Evolutionary conservation across 2,888 invertebrate species (phyloP), one percentile per base, ranked within the genome.

Genomic region (Epinotia ramella): DNA sequence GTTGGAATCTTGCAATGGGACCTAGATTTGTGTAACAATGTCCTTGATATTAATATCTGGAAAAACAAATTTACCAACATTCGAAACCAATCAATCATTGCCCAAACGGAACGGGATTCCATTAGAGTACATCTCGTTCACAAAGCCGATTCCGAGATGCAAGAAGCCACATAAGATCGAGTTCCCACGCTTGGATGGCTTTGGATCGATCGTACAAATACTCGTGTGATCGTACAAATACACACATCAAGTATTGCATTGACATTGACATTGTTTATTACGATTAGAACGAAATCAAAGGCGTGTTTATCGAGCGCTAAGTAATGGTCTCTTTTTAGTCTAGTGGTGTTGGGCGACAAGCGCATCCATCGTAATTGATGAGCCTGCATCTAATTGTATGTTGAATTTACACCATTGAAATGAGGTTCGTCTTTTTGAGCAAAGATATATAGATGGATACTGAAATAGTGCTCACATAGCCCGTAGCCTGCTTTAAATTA

Each of bases 81-180:
- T 53, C 20, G 18, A 40, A 44, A 13, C 24, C 13, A 16, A 49
- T 24, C 49, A 49, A 49, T 49, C 65, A 49, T 5, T 49, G 16
- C 28, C 4, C 7, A 49, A 13, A 13, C 24, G 49, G 9, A 7
- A 33, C n/a, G n/a, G 33, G 33, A 62, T 62, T 28, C 33, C 6
- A 16, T 3, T 49, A 24, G 49, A 46, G 24, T 28, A 28, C 49
- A 49, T 24, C 9, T 53, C 49, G 16, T 53, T 16, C n/a, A 65
- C 64, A 65, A 64, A 64, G 49, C 65, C 16, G 65, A 65, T 65
- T 49, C 9, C 3, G 65, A 65, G 20, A 46, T 53, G 28, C 65
- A 28, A 49, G 64, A 65, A 24, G 24, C 62, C 62, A 2, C n/a
- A 9, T 9, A 33, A 33, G 33, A 7, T 53, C 53, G 6, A 20